Evolutionary conservation across 2,113 vertebrate genomes (phyloP).

Genomic region (Lanius collurio): DNA sequence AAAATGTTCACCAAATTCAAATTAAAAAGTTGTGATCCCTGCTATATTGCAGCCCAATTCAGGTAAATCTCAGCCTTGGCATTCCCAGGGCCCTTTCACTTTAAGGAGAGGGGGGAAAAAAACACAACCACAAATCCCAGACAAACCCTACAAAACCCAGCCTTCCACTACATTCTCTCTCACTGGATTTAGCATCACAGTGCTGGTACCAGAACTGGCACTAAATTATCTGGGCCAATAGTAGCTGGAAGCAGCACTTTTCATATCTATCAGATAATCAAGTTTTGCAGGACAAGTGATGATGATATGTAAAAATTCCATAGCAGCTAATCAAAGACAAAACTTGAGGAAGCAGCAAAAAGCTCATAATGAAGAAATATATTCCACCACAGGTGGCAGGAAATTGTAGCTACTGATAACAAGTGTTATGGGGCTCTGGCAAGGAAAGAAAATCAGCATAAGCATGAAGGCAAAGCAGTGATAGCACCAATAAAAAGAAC

Average conservation of each 20-base stretch:
- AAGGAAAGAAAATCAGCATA: slow-evolving; percentile 33
- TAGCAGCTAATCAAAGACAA: slow-evolving; percentile 1
- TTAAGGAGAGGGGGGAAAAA: not conserved
- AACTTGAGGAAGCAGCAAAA: slow-evolving; percentile 34
- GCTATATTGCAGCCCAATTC: not conserved
- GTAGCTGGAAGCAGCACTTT: not conserved
- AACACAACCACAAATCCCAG: not conserved
- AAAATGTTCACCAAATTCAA: not conserved
- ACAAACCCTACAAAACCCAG: not conserved
- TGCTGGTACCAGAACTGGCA: not conserved
- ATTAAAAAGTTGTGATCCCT: not conserved
- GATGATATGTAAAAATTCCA: slow-evolving; percentile 11
- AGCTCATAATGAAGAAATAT: slow-evolving; percentile 42
- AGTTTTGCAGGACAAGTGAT: not conserved
- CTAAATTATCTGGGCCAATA: not conserved
- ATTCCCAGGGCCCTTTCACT: not conserved
- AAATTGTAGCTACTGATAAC: slow-evolving; percentile 46
- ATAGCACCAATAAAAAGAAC: not conserved
- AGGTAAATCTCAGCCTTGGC: not conserved
- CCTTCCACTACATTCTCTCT: not conserved
- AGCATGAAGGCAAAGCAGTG: slow-evolving; percentile 30
- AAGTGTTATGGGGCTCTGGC: slow-evolving; percentile 9
- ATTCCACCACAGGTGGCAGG: slow-evolving; percentile 51
- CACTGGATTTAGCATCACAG: not conserved
- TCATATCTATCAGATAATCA: not conserved